Conservation (phyloP, 2,113 vertebrate species). For the Martes martes region DNA sequence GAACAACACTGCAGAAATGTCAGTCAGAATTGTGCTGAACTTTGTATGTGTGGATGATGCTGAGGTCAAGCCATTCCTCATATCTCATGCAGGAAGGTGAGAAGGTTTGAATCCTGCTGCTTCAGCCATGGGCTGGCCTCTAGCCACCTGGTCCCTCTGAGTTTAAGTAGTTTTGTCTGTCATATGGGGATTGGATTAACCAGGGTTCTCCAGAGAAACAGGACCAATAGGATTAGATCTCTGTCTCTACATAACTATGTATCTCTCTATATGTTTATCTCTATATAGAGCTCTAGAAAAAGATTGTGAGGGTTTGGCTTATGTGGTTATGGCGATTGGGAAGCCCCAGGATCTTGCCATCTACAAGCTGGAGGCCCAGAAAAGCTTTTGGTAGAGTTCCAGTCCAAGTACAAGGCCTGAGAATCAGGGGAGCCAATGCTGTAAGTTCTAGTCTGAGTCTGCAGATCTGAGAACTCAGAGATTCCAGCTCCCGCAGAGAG, state of each 20-base stretch:
- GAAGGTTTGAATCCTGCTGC: neutral
- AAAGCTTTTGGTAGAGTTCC: neutral
- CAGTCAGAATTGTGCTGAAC: neutral
- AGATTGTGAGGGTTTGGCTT: neutral
- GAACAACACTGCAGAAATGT: accelerated
- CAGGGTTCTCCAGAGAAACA: neutral
- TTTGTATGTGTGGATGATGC: neutral
- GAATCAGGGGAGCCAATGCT: neutral
- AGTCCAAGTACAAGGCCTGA: neutral
- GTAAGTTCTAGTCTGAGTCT: neutral
- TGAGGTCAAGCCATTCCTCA: neutral
- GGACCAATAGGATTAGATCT: neutral
- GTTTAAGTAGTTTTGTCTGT: neutral
- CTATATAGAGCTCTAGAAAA: neutral
- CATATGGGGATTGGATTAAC: neutral
- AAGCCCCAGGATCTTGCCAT: neutral
- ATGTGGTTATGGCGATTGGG: neutral
- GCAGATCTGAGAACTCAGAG: neutral
- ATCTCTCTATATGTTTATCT: neutral
- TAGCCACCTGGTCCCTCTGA: neutral
- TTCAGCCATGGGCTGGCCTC: neutral
- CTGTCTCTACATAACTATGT: neutral
- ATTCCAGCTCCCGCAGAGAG: neutral
- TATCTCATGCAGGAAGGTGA: too few species aligned
- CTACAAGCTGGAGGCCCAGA: neutral